Percentiles rank a stretch among this genome's conserved stretches.
phyloP scores from a whole-genome alignment of 1,140 invertebrate genomes.

The Caenorhabditis remanei region DNA sequence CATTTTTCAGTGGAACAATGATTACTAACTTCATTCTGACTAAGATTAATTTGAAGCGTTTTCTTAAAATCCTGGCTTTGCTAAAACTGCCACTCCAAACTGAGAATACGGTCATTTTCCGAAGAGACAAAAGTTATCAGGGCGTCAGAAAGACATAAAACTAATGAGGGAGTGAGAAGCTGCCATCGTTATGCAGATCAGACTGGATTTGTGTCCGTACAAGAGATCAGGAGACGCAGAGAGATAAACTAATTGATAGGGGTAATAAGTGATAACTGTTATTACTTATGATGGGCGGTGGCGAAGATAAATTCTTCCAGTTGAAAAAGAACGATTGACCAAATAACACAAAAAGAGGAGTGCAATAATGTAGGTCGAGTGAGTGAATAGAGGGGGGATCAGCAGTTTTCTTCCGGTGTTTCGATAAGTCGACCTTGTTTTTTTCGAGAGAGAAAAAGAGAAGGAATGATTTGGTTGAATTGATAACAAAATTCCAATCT shows the following conservation, averaged over 20 bases:
- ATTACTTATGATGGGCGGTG: too few species aligned
- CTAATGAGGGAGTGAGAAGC: neutral
- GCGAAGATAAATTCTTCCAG: too few species aligned
- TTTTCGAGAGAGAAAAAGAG: neutral
- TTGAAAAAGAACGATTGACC: neutral
- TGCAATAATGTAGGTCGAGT: slow-evolving; percentile 32
- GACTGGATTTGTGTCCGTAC: neutral
- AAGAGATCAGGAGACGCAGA: too few species aligned
- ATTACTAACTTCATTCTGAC: too few species aligned
- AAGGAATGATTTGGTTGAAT: neutral
- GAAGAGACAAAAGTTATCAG: too few species aligned
- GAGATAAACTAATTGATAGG: neutral
- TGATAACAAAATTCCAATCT: too few species aligned
- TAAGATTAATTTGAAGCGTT: too few species aligned
- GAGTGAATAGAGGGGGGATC: slow-evolving; percentile 7
- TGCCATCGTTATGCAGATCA: slow-evolving; percentile 10
- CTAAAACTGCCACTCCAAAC: too few species aligned
- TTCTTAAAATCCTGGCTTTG: too few species aligned
- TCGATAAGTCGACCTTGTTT: slow-evolving; percentile 1
- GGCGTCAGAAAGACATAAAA: neutral
- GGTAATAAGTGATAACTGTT: neutral
- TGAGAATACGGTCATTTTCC: too few species aligned
- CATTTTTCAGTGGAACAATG: too few species aligned
- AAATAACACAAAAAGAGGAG: neutral
- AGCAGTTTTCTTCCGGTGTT: neutral